Conservation (phyloP, 1,140 invertebrate genomes). For the Venturia canescens region DNA sequence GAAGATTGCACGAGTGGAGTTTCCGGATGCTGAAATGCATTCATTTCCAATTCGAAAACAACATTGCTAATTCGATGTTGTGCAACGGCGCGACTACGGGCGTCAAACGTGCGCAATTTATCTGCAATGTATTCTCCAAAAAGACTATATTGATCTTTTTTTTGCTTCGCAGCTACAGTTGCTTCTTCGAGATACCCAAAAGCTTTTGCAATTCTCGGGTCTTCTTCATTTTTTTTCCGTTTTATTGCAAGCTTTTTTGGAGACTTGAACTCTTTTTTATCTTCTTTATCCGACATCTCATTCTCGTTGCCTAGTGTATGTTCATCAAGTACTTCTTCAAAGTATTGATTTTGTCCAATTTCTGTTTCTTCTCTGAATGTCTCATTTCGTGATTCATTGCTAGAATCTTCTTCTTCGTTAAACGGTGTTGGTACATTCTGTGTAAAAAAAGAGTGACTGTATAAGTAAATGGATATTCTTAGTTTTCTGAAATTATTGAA, state of each 20-base stretch:
- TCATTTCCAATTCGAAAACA: conserved; percentile 9
- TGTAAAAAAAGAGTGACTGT: neutral
- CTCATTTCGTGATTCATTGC: neutral
- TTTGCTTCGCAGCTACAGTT: conserved; percentile 12
- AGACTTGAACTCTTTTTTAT: conserved; percentile 7
- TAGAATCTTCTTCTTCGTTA: conserved; percentile 9
- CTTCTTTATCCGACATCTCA: neutral
- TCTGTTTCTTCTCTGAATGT: neutral
- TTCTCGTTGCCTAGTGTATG: neutral
- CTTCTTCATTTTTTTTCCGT: conserved; percentile 5
- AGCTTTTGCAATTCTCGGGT: conserved; percentile 6
- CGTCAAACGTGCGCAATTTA: conserved; percentile 28
- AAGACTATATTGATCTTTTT: conserved; percentile 10
- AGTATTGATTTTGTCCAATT: too few species aligned
- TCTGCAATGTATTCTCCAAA: conserved; percentile 24
- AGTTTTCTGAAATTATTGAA: conserved; percentile 12
- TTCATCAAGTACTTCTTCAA: neutral
- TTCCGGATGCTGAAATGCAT: neutral
- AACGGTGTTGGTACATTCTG: neutral
- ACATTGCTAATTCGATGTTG: conserved; percentile 21
- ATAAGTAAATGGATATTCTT: neutral
- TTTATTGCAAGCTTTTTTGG: neutral
- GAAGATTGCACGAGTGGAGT: neutral
- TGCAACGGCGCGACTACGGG: conserved; percentile 13
- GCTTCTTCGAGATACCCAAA: conserved; percentile 17